Base-by-base conservation (phyloP, 1,140 invertebrate genomes). In the Platyscapa corneri region DNA sequence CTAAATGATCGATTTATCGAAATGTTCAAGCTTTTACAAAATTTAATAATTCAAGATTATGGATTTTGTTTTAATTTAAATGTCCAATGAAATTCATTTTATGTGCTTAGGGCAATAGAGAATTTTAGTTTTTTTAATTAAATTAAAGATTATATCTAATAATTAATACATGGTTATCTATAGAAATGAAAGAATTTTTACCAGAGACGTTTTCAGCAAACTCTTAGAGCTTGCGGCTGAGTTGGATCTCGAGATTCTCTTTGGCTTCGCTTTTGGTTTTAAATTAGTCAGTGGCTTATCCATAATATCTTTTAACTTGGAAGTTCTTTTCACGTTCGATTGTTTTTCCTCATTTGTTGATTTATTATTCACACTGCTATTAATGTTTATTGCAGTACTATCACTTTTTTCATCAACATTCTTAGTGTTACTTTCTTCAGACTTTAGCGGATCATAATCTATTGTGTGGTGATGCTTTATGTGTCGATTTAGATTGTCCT, bases 401-500 rank as follows among this genome's bases (percentile, higher is more conserved):
- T 56, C 46, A 16, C 8, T 0, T 14, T 30, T 18, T 12, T 23
- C n/a, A 3, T 56, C 16, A 7, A 7, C 34, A 32, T 53, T 37
- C 10, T 56, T 34, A 56, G 6, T 34, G 10, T 32, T 37, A 34
- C 1, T 32, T 53, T 49, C 46, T 32, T 30, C 46, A 20, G n/a
- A n/a, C 10, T 27, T n/a, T 74, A 5, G 8, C 3, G 27, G 7
- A 30, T 42, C 70, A 3, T 23, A 72, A 53, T 82, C 81, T 53
- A 87, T 30, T 81, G 87, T 88, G 82, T 94, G 94, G 82, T 94
- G 94, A 89, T 94, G 93, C 67, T 92, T 90, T 27, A 93, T 91
- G 46, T 94, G 94, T 10, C 94, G 91, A 83, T 92, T 92, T 1
- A 94, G 86, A 89, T 94, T 94, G 75, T 94, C 94, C 80, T 94